Evolutionary conservation across 2,888 invertebrate species (phyloP).

Genomic region (Leucoma salicis): DNA sequence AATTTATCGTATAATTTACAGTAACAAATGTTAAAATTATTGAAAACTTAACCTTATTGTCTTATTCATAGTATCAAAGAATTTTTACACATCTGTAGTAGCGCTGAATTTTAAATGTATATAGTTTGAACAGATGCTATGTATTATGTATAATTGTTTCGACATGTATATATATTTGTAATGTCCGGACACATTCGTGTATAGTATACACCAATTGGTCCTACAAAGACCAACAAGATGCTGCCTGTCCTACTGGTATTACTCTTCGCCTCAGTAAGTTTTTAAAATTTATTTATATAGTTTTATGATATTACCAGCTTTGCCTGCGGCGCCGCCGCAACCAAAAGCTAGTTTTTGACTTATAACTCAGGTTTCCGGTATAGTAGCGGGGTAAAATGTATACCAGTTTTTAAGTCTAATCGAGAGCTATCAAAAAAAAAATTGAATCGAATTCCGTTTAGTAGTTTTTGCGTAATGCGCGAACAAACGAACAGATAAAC

Average conservation of each 20-base stretch:
- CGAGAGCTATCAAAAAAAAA: too few relatives aligned
- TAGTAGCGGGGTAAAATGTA: too few relatives aligned
- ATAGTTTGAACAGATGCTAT: slow-evolving; percentile 54
- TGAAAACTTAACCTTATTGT: slow-evolving; percentile 14
- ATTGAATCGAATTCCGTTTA: too few relatives aligned
- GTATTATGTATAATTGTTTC: slow-evolving; percentile 41
- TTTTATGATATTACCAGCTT: too few relatives aligned
- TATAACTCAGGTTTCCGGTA: too few relatives aligned
- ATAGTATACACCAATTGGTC: slow-evolving; percentile 76
- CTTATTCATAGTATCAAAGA: background rate
- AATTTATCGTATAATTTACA: slow-evolving; percentile 18
- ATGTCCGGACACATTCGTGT: slow-evolving; percentile 43
- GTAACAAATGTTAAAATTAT: slow-evolving; percentile 2
- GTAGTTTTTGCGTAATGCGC: too few relatives aligned
- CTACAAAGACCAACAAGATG: slow-evolving; percentile 62
- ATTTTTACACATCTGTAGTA: background rate
- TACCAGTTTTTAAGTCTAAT: too few relatives aligned
- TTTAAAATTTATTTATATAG: slow-evolving; percentile 3
- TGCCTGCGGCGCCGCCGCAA: too few relatives aligned
- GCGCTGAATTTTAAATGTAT: slow-evolving; percentile 5
- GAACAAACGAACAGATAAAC: too few relatives aligned
- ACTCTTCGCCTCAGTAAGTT: slow-evolving; percentile 62
- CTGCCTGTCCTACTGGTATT: slow-evolving; percentile 62
- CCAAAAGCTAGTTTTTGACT: too few relatives aligned
- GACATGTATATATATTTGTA: slow-evolving; percentile 63